Base-by-base conservation (phyloP, 2,113 vertebrate species). In the Danionella cerebrum region DNA sequence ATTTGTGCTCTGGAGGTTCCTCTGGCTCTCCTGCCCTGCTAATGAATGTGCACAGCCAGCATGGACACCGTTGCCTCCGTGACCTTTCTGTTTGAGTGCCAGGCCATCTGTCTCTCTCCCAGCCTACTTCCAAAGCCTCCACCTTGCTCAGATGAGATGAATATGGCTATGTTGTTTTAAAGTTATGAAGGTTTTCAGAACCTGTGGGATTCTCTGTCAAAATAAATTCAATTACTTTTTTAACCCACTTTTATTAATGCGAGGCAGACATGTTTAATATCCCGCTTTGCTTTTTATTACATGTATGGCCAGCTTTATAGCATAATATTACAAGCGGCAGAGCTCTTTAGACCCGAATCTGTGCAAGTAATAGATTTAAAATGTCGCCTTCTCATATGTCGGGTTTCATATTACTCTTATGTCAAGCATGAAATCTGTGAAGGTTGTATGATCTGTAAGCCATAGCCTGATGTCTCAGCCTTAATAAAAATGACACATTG, bases 91-190 rank as follows among this genome's bases (percentile, higher is more conserved):
- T 66, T 38, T 66, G 47, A 33, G 62, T 44, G 77, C 78, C 81
- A 65, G 70, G 86, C 85, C 84, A 89, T 87, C 86, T 89, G 87
- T 84, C 84, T 87, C 85, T 79, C 80, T 75, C 71, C 78, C 68
- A 80, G 71, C 67, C 45, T 21, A 14, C 73, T 36, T 36, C 82
- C 70, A 79, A 79, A 69, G 65, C 64, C 51, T 57, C 60, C 58
- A 55, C 41, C 35, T 19, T n/a, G n/a, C n/a, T n/a, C n/a, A n/a
- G n/a, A n/a, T n/a, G n/a, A n/a, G n/a, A n/a, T n/a, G n/a, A n/a
- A n/a, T n/a, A n/a, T n/a, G n/a, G n/a, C n/a, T n/a, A n/a, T n/a
- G n/a, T n/a, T n/a, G n/a, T n/a, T n/a, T n/a, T n/a, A 71, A 63
- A 70, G 71, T 45, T 36, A 69, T 48, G 73, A 67, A 66, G 51